phyloP scores from a whole-genome alignment of 2,797 vertebrate species.

The Calcarius lapponicus region DNA sequence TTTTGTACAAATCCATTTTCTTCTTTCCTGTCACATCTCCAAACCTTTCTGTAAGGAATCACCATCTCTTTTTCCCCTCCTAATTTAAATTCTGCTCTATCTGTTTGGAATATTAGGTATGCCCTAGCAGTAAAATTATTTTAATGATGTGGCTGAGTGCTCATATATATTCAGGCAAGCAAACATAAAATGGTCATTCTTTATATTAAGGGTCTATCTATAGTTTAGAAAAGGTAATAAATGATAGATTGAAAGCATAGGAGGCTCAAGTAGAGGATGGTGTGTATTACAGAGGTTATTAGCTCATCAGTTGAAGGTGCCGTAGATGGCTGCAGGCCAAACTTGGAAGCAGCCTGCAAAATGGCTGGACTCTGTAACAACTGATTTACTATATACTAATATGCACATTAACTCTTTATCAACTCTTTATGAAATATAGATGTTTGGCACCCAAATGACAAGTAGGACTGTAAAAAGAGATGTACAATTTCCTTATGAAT shows the following conservation, averaged over 20 bases:
- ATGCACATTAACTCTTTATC: slow-evolving; percentile 28
- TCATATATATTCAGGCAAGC: slow-evolving; percentile 65
- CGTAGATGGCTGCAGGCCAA: not conserved
- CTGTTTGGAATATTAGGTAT: slow-evolving; percentile 59
- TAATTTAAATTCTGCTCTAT: slow-evolving; percentile 56
- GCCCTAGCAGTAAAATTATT: slow-evolving; percentile 61
- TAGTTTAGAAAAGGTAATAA: slow-evolving; percentile 56
- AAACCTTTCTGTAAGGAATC: slow-evolving; percentile 13
- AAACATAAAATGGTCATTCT: slow-evolving; percentile 67
- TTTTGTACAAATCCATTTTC: slow-evolving; percentile 34
- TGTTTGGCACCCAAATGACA: not conserved
- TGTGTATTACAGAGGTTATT: slow-evolving; percentile 37
- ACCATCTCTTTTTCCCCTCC: not conserved
- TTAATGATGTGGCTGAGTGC: slow-evolving; percentile 58
- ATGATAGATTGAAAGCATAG: slow-evolving; percentile 48
- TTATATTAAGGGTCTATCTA: slow-evolving; percentile 56
- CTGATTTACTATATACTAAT: not conserved
- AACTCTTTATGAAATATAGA: not conserved
- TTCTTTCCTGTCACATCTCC: slow-evolving; percentile 33
- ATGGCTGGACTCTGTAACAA: not conserved
- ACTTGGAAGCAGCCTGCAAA: not conserved
- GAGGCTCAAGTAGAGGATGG: not conserved
- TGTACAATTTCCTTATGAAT: not conserved
- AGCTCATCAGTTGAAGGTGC: slow-evolving; percentile 1
- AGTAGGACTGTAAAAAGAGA: not conserved